Conservation (phyloP, 2,888 invertebrate genomes). For the Chalcis sispes region DNA sequence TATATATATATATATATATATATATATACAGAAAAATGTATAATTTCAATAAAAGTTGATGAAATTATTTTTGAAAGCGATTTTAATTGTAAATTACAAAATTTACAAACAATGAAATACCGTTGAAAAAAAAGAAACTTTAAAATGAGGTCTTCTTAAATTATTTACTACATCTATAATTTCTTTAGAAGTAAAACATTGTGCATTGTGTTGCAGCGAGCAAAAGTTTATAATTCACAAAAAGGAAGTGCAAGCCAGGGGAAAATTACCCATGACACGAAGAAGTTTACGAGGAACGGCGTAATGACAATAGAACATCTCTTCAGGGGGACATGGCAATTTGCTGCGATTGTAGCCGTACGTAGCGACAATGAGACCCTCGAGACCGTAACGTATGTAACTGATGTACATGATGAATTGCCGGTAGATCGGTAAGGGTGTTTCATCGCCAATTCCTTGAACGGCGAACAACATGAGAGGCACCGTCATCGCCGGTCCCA, state of each 20-base stretch:
- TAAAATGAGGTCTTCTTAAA: no score
- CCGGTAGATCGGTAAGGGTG: constrained; percentile 85
- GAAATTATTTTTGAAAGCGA: no score
- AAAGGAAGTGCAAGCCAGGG: no score
- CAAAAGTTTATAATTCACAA: not conserved
- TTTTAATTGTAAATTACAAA: no score
- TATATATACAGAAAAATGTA: no score
- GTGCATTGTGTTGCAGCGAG: no score
- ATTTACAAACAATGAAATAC: no score
- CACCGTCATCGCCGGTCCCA: constrained; percentile 91
- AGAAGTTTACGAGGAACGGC: constrained; percentile 86
- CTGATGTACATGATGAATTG: constrained; percentile 88
- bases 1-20: no score
- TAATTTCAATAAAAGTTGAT: no score
- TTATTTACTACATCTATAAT: no score
- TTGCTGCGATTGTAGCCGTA: constrained; percentile 87
- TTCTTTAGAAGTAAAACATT: not conserved
- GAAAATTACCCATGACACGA: constrained; percentile 80
- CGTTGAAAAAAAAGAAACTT: no score
- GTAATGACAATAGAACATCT: constrained; percentile 86
- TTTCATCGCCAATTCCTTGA: constrained; percentile 87
- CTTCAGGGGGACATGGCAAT: constrained; percentile 84
- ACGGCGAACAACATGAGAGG: constrained; percentile 92
- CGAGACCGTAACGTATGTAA: constrained; percentile 88
- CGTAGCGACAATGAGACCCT: constrained; percentile 87